phyloP scores from a whole-genome alignment of 2,888 invertebrate genomes.

The Hypolimnas misippus region DNA sequence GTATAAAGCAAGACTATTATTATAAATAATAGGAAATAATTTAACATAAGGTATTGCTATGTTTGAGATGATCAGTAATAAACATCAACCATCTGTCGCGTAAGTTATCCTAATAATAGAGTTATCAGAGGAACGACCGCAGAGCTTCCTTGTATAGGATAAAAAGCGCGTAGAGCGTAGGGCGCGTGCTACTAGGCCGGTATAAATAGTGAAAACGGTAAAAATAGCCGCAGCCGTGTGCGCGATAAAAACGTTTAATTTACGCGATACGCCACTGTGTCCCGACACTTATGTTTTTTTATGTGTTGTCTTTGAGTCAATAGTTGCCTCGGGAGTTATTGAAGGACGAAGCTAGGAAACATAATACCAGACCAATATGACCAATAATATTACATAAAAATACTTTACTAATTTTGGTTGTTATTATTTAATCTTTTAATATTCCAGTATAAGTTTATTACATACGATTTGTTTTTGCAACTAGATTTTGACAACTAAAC shows the following conservation, averaged over 20 bases:
- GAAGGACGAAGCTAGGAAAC: slow-evolving; percentile 55
- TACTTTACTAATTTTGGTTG: not conserved
- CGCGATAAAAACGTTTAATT: slow-evolving; percentile 81
- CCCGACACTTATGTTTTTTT: slow-evolving; percentile 80
- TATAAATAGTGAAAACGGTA: slow-evolving; percentile 74
- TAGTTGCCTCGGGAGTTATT: slow-evolving; percentile 66
- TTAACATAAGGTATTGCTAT: no score
- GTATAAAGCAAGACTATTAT: no score
- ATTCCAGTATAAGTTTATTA: no score
- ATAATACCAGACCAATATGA: slow-evolving; percentile 35
- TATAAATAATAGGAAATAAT: no score
- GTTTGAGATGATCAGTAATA: slow-evolving; percentile 15
- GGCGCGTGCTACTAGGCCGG: slow-evolving; percentile 68
- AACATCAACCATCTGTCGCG: slow-evolving; percentile 46
- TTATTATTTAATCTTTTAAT: no score
- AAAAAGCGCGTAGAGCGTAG: slow-evolving; percentile 69
- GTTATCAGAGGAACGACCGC: slow-evolving; percentile 48
- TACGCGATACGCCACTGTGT: slow-evolving; percentile 71
- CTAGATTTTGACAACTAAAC: no score
- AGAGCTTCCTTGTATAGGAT: slow-evolving; percentile 57
- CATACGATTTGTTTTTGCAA: no score
- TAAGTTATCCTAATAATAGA: slow-evolving; percentile 59
- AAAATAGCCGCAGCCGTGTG: slow-evolving; percentile 66
- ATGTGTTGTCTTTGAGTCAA: slow-evolving; percentile 82
- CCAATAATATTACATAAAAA: not conserved